Percentiles rank a stretch among this genome's conserved stretches.
Evolutionary conservation across 1,140 invertebrate genomes (phyloP).

Genomic region (Euschistus heros): DNA sequence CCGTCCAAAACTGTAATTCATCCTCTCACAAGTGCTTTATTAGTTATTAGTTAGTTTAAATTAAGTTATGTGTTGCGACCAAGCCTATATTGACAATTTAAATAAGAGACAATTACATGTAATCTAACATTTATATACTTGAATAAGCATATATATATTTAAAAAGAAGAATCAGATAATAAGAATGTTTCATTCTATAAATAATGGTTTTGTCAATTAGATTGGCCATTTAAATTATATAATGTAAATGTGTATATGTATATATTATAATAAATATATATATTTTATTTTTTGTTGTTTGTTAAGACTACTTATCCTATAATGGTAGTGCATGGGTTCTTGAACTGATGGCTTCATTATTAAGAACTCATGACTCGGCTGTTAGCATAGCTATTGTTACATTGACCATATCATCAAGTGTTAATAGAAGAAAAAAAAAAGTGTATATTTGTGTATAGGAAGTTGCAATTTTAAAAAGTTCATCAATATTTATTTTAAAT

Average conservation of each 20-base stretch:
- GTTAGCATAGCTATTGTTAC: too few species aligned
- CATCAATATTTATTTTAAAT: too few species aligned
- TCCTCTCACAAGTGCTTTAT: conserved; percentile 25
- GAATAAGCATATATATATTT: conserved; percentile 9
- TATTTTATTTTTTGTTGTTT: conserved; percentile 15
- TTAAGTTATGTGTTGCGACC: neutral
- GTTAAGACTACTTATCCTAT: conserved; percentile 12
- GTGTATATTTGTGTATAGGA: too few species aligned
- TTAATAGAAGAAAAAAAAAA: too few species aligned
- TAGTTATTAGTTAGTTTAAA: conserved; percentile 12
- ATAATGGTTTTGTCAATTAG: conserved; percentile 18
- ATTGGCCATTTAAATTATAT: conserved; percentile 14
- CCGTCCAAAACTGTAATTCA: conserved; percentile 23
- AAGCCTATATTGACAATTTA: conserved; percentile 4
- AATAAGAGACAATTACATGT: neutral
- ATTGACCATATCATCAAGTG: too few species aligned
- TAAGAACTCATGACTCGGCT: too few species aligned
- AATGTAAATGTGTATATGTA: neutral
- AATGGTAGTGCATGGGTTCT: conserved; percentile 6
- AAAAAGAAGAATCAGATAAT: conserved; percentile 2
- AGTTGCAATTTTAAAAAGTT: too few species aligned
- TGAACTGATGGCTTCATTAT: too few species aligned
- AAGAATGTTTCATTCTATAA: neutral
- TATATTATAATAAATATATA: neutral
- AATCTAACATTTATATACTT: neutral